Base-by-base conservation (phyloP, 1,140 invertebrate genomes). In the Ceratitis capitata region DNA sequence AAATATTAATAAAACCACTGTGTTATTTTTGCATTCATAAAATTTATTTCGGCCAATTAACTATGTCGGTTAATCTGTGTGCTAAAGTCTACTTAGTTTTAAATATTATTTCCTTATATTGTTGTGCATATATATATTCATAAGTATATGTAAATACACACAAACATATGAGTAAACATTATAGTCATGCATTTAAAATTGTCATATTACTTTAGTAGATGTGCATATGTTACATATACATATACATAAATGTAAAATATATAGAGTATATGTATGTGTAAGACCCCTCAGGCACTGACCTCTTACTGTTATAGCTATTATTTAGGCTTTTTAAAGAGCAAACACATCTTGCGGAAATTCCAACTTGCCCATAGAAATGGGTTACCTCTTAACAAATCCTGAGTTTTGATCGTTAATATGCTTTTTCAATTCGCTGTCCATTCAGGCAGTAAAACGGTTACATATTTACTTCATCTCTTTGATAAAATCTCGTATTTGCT, bases 31-130 rank as follows among this genome's bases (percentile, higher is more conserved):
- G 58, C 58, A 64, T 64, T 64, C 58, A 32, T 64, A 35, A 64
- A 64, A 64, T 64, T 32, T 29, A 64, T 64, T 64, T 64, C 58
- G 58, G 58, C 58, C 58, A 64, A 64, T 64, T 64, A 64, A 64
- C 58, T 35, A 64, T 64, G 23, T 64, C 58, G 58, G 29, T 64
- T 64, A 64, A 64, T 35, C 58, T 32, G 58, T 26, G 12, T 35
- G 9, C 23, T 64, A 64, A 32, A 35, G 58, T 23, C 58, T 29
- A 23, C 23, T 14, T 12, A 64, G 32, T 32, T 64, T 64, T 32
- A 64, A 64, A 29, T 61, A 32, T 32, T 61, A n/a, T n/a, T 7
- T n/a, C 19, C n/a, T n/a, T 56, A 16, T 32, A 32, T 64, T 23
- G 14, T 26, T 61, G 6, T 49, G n/a, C n/a, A n/a, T n/a, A n/a